Base-by-base conservation (phyloP, 2,797 vertebrate genomes). In the Brachyalestes nurse region DNA sequence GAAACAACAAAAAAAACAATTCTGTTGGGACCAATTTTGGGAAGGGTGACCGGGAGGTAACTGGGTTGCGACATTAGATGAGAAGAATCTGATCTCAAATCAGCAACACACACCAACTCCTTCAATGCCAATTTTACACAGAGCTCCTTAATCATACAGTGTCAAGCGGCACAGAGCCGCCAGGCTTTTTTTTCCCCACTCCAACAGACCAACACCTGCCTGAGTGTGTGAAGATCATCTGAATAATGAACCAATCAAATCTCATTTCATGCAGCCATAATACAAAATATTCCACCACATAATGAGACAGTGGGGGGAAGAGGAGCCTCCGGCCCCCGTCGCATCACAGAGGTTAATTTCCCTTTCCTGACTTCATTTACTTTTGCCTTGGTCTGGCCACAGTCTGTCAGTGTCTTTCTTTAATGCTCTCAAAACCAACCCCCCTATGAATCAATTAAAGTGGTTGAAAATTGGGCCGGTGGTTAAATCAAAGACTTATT, bases 241-340 rank as follows among this genome's bases (percentile, higher is more conserved):
- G 67, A 83, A 86, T 86, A 87, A 88, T 82, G 73, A 84, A 79
- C 71, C 25, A 62, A 40, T 57, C 75, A 55, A 86, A 86, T 84
- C 78, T 77, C 64, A 72, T 84, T 82, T 80, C 51, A 78, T 65
- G 67, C 71, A 51, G 60, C 62, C 81, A 42, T 72, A 69, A 79
- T 60, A 77, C 82, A 49, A 79, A 81, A 83, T 80, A 84, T 67
- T 81, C 61, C 57, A 55, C 47, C 60, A 61, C 16, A 57, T 83
- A 81, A 79, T 76, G 57, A 84, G 49, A 85, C 72, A 67, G 45
- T 70, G 53, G 80, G 72, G 72, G 78, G 79, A 81, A 21, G 62
- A 49, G 49, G 71, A 81, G 79, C 66, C 49, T 67, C 53, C 55
- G 45, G 49, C 21, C 45, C 61, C 28, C 3, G 16, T 64, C 25